Evolutionary conservation across 2,113 vertebrate genomes (phyloP).

Genomic region (Himantopus leucocephalus): DNA sequence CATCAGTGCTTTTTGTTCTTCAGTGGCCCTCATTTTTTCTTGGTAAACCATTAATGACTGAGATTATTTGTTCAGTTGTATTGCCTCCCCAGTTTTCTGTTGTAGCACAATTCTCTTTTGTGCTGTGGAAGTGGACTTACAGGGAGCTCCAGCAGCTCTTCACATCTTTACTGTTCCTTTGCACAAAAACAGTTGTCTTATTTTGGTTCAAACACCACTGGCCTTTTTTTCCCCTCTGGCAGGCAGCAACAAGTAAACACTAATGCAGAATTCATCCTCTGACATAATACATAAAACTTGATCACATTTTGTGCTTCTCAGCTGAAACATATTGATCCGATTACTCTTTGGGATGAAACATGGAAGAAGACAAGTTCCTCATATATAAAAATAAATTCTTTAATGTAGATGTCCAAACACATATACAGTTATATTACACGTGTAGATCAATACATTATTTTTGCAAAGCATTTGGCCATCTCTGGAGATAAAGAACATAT

Average conservation of each 20-base stretch:
- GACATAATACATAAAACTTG: background rate
- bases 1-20: background rate
- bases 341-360: background rate
- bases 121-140: background rate
- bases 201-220: background rate
- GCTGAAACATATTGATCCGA: background rate
- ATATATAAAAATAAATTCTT: background rate
- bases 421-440: background rate
- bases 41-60: background rate
- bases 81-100: background rate
- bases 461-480: background rate
- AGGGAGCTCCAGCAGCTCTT: background rate
- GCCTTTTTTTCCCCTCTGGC: background rate
- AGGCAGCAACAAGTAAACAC: background rate
- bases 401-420: background rate
- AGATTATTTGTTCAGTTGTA: background rate
- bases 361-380: background rate
- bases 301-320: background rate
- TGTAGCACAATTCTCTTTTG: background rate
- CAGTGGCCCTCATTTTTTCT: background rate
- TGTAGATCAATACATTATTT: background rate
- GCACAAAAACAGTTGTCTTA: background rate
- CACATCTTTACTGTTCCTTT: background rate
- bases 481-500: background rate
- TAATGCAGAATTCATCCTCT: background rate